phyloP scores from a whole-genome alignment of 2,113 vertebrate species.

The Tachysurus fulvidraco region DNA sequence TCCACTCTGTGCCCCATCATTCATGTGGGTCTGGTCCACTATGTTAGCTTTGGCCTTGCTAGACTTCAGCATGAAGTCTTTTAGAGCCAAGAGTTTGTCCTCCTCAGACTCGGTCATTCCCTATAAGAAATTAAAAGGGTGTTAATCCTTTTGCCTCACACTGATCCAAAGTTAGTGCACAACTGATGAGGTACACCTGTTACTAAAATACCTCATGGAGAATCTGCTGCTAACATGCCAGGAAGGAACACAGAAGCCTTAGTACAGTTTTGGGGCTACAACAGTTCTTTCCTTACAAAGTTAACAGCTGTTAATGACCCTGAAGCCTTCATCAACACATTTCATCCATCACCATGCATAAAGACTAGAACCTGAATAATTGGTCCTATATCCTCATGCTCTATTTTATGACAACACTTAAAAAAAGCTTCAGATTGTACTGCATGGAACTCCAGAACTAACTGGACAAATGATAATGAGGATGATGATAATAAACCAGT shows the following conservation, averaged over 20 bases:
- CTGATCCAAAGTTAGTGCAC: neutral
- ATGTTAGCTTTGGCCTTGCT: slow-evolving; percentile 96
- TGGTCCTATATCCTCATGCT: neutral
- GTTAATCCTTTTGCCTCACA: neutral
- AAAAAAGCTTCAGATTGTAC: neutral
- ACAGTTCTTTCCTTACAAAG: neutral
- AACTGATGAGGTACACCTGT: neutral
- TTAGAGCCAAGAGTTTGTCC: slow-evolving; percentile 93
- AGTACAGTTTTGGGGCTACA: neutral
- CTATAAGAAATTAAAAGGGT: slow-evolving; percentile 62
- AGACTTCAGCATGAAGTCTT: slow-evolving; percentile 98
- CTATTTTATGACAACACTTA: neutral
- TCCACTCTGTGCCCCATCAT: slow-evolving; percentile 84
- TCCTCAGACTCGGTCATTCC: slow-evolving; percentile 97
- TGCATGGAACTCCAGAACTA: neutral
- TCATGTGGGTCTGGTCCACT: slow-evolving; percentile 88
- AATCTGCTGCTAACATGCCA: neutral
- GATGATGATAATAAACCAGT: neutral
- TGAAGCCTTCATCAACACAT: neutral
- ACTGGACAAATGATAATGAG: neutral
- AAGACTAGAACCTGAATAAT: neutral
- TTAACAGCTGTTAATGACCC: neutral
- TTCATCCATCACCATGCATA: neutral
- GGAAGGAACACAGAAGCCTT: neutral
- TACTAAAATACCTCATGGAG: neutral